phyloP scores from a whole-genome alignment of 2,113 vertebrate species.

The Motacilla alba region DNA sequence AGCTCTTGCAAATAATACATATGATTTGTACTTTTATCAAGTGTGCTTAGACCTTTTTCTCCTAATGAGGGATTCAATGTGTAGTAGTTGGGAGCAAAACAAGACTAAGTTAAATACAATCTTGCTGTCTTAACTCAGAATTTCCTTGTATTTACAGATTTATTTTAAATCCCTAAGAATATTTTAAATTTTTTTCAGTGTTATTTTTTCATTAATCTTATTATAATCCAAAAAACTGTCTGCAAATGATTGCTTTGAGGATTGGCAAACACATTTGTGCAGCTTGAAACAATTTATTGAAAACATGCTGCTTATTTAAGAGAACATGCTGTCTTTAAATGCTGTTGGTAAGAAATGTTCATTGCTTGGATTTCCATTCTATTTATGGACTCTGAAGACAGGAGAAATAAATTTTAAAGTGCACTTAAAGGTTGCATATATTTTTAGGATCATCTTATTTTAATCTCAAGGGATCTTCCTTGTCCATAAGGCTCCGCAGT shows the following conservation, averaged over 20 bases:
- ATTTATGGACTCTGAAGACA: background rate
- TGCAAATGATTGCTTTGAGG: constrained; percentile 43
- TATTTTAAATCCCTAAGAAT: constrained; percentile 28
- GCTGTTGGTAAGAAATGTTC: background rate
- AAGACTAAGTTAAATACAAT: background rate
- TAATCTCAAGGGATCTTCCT: background rate
- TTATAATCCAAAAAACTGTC: constrained; percentile 43
- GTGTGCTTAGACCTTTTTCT: background rate
- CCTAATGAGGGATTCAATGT: background rate
- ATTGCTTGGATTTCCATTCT: background rate
- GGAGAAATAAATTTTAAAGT: background rate
- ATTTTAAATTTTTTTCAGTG: constrained; percentile 40
- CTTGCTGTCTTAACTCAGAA: constrained; percentile 18
- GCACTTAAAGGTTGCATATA: background rate
- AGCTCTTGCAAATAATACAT: background rate
- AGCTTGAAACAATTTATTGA: constrained; percentile 56
- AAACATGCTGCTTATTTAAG: constrained; percentile 42
- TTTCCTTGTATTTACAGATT: constrained; percentile 31
- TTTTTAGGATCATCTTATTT: background rate
- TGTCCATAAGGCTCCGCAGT: background rate
- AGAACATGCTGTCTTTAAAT: constrained; percentile 36
- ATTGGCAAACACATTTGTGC: constrained; percentile 48
- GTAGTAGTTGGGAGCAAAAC: constrained; percentile 2
- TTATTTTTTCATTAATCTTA: constrained; percentile 56
- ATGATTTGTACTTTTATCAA: background rate